Percentiles rank a stretch among this genome's conserved stretches.
phyloP scores from a whole-genome alignment of 35 echinoderm and acorn worm genomes.

The Heliocidaris tuberculata region DNA sequence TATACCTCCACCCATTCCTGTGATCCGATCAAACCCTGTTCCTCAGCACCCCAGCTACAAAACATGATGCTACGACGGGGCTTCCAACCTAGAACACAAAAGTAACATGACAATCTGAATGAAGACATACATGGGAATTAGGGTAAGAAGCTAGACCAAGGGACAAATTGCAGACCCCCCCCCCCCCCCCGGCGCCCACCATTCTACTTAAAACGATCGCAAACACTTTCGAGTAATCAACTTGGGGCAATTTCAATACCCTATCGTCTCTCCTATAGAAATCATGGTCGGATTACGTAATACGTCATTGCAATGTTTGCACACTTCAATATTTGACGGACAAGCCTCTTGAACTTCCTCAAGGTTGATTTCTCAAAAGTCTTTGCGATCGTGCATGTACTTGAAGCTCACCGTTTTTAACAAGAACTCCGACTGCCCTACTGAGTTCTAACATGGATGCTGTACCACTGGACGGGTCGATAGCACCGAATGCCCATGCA shows the following conservation, averaged over 20 bases:
- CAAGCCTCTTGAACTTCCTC: no score
- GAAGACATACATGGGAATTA: neutral
- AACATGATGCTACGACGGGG: conserved; percentile 80
- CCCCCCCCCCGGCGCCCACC: neutral
- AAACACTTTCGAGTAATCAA: no score
- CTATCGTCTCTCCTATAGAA: no score
- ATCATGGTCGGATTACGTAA: no score
- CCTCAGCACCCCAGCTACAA: conserved; percentile 82
- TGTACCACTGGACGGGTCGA: conserved; percentile 88
- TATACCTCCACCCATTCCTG: conserved; percentile 74
- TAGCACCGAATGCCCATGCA: conserved; percentile 76
- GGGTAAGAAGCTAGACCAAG: neutral
- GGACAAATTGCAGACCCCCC: neutral
- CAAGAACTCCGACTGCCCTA: conserved; percentile 53
- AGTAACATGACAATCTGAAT: neutral
- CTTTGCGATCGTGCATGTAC: neutral
- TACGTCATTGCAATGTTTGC: no score
- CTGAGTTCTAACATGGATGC: conserved; percentile 79
- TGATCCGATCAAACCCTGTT: conserved; percentile 79
- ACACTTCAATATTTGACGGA: no score
- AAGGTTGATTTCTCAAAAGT: no score
- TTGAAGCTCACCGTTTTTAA: conserved; percentile 15
- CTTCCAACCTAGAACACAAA: conserved; percentile 62
- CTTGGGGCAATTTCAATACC: no score
- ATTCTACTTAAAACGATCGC: no score